A percentile compares a stretch with the other conserved stretches of the same genome.
These are phyloP conservation scores for Microctonus hyperodae DNA, from an alignment of 2,888 invertebrate genomes.

Conservation along the genomic window DNA sequence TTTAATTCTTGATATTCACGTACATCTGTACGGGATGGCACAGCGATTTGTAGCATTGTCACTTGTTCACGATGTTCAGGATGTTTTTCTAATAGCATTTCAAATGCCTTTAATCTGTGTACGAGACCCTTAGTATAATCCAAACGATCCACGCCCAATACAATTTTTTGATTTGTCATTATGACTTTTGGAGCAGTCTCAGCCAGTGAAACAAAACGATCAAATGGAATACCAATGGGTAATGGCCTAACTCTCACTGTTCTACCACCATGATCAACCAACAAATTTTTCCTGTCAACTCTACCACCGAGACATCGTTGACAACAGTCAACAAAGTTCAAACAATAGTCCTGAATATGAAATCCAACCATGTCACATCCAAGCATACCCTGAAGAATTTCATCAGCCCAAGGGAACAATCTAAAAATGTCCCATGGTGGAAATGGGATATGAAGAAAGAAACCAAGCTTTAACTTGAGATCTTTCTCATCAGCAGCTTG, in stretches of 20 bases:
- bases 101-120: constrained; percentile 83
- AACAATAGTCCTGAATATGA: constrained; percentile 88
- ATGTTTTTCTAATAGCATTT: constrained; percentile 79
- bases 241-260: constrained; percentile 84
- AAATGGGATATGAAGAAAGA: constrained; percentile 95
- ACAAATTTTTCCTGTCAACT: constrained; percentile 84
- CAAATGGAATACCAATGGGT: constrained; percentile 90
- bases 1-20: constrained; percentile 90
- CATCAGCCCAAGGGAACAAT: constrained; percentile 92
- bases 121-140: constrained; percentile 93
- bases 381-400: constrained; percentile 90
- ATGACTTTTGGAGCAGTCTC: constrained; percentile 71
- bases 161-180: constrained; percentile 79
- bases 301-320: constrained; percentile 86
- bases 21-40: constrained; percentile 89
- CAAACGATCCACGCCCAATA: constrained; percentile 86
- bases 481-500: constrained; percentile 82
- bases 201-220: constrained; percentile 83
- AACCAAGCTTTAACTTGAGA: constrained; percentile 82
- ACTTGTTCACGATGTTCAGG: constrained; percentile 85
- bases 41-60: constrained; percentile 82
- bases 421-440: constrained; percentile 94
- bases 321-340: constrained; percentile 92
- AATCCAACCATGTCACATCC: constrained; percentile 94
- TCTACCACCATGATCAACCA: constrained; percentile 87